Base-by-base conservation (phyloP, 1,140 invertebrate species). In the Brachionus asplanchnoidis region DNA sequence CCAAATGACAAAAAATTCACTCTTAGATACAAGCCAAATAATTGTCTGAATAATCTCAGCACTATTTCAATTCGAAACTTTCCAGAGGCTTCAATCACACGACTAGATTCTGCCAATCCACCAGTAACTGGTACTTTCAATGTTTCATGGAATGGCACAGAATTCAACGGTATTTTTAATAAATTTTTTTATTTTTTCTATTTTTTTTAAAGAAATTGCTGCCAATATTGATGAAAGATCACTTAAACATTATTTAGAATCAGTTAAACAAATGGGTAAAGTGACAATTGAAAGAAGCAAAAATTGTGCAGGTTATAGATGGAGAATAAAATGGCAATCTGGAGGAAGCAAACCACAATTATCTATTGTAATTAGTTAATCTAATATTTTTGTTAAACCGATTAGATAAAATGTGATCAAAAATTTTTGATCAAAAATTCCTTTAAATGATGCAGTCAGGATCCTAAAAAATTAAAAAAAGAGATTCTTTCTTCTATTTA, bases 301-400 rank as follows among this genome's bases (percentile, higher is more conserved):
- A 70, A 17, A 79, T 44, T 88, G 87, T 84, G 56, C 85, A 8
- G 85, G 86, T 11, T 86, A 86, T 84, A 70, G 85, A 17, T 86
- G 85, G 68, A 84, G 46, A 84, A 20, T 84, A 17, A 85, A 85
- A 50, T 87, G 86, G 86, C 11, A 87, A 12, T 6, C 87, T 14
- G 84, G 85, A 26, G 87, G 87, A 5, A 83, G 87, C 32, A 87
- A 87, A 56, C 68, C 78, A 28, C 86, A 87, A 28, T 56, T 86
- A 11, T 8, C 32, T 8, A 32, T 83, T 17, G 66, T 70, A 70
- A 66, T 23, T 23, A 26, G 12, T 17, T 44, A 46, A 26, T 46
- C 9, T 46, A 0, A 6, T 36, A 7, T 6, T 75, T 75, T 42
- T 75, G 11, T 50, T 14, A n/a, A n/a, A n/a, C n/a, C n/a, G n/a